phyloP scores from a whole-genome alignment of 2,888 invertebrate species.

The Rhyacophila evoluta region DNA sequence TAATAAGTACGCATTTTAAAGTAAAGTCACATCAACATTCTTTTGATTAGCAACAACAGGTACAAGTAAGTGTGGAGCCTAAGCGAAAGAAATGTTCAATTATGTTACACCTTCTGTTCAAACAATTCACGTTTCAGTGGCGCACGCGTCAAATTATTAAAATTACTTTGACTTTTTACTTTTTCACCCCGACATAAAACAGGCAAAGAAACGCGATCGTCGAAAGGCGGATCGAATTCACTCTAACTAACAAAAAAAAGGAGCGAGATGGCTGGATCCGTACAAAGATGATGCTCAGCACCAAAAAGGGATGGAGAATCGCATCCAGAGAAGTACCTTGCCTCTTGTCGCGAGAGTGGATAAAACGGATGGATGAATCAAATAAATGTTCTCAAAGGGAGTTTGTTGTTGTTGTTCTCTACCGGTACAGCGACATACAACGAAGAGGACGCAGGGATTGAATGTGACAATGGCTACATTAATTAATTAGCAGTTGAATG shows the following conservation, averaged over 20 bases:
- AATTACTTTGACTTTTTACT: conserved; percentile 31
- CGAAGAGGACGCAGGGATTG: neutral
- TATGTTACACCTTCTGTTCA: conserved; percentile 13
- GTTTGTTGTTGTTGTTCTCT: conserved; percentile 50
- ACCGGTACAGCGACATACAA: conserved; percentile 15
- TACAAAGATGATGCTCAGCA: conserved; percentile 2
- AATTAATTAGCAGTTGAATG: neutral
- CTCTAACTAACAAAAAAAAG: conserved; percentile 23
- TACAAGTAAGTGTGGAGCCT: neutral
- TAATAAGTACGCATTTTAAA: neutral
- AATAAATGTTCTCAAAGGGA: conserved; percentile 53
- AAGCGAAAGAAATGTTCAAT: neutral
- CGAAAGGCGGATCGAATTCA: conserved; percentile 46
- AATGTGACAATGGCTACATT: neutral
- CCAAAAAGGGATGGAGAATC: conserved; percentile 12
- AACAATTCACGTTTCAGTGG: conserved; percentile 23
- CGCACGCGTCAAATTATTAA: conserved; percentile 34
- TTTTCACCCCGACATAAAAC: conserved; percentile 7
- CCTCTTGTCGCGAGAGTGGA: conserved; percentile 48
- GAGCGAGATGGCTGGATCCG: neutral
- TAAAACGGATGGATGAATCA: conserved; percentile 54
- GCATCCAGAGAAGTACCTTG: conserved; percentile 25
- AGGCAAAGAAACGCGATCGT: conserved; percentile 33
- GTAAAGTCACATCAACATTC: neutral
- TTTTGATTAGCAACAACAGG: conserved; percentile 13